Evolutionary conservation across 2,797 vertebrate genomes (phyloP), one percentile per base, ranked within the genome.

Genomic region (Pseudochirops corinnae): DNA sequence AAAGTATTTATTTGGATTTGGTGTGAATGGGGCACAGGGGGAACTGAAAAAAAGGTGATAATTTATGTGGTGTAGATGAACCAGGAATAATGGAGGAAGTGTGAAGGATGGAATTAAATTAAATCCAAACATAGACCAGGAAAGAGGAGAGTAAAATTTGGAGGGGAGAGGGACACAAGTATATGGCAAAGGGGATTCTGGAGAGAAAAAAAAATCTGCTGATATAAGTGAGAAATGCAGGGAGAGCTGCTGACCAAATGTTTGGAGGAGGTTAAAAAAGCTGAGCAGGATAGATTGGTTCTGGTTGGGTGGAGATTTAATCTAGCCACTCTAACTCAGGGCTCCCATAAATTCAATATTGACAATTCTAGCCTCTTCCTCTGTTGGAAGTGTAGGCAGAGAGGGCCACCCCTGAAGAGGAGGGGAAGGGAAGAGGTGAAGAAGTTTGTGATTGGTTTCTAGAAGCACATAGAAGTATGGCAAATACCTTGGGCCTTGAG

Each of bases 1-100:
- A 91, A 98, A 98, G 98, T 98, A 98, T 98, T 98, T 98, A 97
- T 98, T 97, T 98, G 97, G 97, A 98, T 98, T 98, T 92, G 96
- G 97, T 98, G 98, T 95, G 97, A 98, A 98, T 97, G 95, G 97
- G 97, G 96, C 97, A 97, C 96, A 95, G 96, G 95, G 96, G 94
- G 93, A 98, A 98, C 98, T 98, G 98, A 93, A 98, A 98, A 97
- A 39, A 97, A 98, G 96, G 96, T 92, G 98, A 96, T 98, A 98
- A 98, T 98, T 98, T 98, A 98, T 98, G 97, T 97, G 97, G 93
- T 96, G 93, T 96, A 95, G 98, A 98, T 97, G 94, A 98, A 95
- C 97, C 98, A 96, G 98, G 95, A 97, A 93, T 97, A 98, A 97
- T 95, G 96, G 96, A 96, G 96, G 95, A 95, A 94, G 94, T 96